Percentiles rank a stretch among this genome's conserved stretches.
phyloP scores from a whole-genome alignment of 2,888 invertebrate species.

The Eledone cirrhosa region DNA sequence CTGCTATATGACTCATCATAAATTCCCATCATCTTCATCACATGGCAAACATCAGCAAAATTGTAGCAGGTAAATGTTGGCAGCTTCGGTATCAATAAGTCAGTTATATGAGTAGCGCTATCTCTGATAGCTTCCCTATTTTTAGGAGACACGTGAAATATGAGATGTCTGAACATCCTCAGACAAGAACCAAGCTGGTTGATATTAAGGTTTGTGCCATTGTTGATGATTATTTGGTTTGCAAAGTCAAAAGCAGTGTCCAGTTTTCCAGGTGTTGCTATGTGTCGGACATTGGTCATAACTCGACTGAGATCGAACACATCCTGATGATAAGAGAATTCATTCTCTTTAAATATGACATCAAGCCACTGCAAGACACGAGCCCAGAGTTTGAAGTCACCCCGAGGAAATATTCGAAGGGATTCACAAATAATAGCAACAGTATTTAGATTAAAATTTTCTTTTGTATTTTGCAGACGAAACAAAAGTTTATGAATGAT shows the following conservation, averaged over 20 bases:
- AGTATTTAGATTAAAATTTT: background rate
- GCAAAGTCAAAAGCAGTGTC: background rate
- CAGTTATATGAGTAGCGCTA: background rate
- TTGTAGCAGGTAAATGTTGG: slow-evolving; percentile 27
- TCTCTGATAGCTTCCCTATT: slow-evolving; percentile 30
- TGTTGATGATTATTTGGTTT: background rate
- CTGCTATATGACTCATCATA: slow-evolving; percentile 19
- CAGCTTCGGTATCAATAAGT: slow-evolving; percentile 16
- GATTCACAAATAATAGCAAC: slow-evolving; percentile 4
- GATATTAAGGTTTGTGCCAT: background rate
- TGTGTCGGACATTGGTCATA: background rate
- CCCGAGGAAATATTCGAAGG: slow-evolving; percentile 8
- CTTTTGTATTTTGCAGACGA: background rate
- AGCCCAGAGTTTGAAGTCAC: slow-evolving; percentile 21
- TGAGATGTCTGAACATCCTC: slow-evolving; percentile 24
- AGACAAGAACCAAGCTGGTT: slow-evolving; percentile 10
- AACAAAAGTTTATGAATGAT: slow-evolving; percentile 28
- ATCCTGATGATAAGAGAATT: background rate
- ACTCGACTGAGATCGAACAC: background rate
- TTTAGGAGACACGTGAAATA: slow-evolving; percentile 13
- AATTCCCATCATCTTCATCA: slow-evolving; percentile 28
- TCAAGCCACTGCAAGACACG: background rate
- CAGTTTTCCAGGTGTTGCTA: background rate
- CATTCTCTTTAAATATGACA: background rate
- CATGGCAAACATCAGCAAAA: slow-evolving; percentile 35